Evolutionary conservation across 2,888 invertebrate species (phyloP), one percentile per base, ranked within the genome.

Genomic region (Drosophila ustulata): DNA sequence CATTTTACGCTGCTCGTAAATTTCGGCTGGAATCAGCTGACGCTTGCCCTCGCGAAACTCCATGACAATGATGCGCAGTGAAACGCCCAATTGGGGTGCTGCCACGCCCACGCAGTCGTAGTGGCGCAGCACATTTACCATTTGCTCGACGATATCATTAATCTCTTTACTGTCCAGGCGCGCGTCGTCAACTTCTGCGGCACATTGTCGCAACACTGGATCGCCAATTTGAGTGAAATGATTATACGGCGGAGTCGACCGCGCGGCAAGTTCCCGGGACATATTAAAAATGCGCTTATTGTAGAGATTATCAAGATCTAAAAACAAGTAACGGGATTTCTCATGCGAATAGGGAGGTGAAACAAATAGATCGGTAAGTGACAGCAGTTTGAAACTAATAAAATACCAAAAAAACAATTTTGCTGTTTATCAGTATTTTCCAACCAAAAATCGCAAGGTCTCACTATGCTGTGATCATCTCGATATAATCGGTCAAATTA

Each of bases 201-300:
- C 93, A 73, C 93, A 89, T 78, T 92, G 91, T 83, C 96, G 94
- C 86, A 96, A 93, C 53, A 93, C 93, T 30, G 96, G 96, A 91
- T 96, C 96, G 6, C 96, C 96, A 62, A 96, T 93, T 93, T 96
- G 96, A 39, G 95, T 94, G 37, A 96, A 93, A 90, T 96, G 96
- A 32, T 92, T 91, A 82, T 95, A 96, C 0, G 96, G 96, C 11
- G 96, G 95, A 30, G 8, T 11, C 25, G 49, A 28, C 0, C 53
- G 68, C 0, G 57, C 11, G 0, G 9, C 13, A 4, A 73, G 47
- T 13, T 61, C 68, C 7, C 7, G 4, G n/a, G 67, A 55, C 87
- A 87, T 77, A 32, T 32, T 18, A 18, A 18, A 2, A 18, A 18
- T 18, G 18, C 18, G 18, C 1, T 18, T 18, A 18, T 18, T 18